These are phyloP conservation scores for Lordiphosa andalusiaca DNA, from an alignment of 2,888 invertebrate species.

Conservation along the genomic window DNA sequence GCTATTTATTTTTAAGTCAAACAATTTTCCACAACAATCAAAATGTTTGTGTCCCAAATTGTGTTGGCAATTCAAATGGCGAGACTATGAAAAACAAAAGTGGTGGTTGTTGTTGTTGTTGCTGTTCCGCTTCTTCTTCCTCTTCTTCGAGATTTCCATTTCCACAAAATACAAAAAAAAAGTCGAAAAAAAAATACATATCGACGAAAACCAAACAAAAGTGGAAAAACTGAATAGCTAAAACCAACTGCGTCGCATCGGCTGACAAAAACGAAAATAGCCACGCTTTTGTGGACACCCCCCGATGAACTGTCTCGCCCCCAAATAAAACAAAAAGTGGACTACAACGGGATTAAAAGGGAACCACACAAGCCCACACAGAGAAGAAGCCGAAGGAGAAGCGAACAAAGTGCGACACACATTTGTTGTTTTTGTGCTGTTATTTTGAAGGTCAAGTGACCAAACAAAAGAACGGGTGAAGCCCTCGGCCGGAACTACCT, in stretches of 20 bases:
- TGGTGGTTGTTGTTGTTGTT: constrained; percentile 28
- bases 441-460: constrained; percentile 64
- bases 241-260: constrained; percentile 33
- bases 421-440: constrained; percentile 56
- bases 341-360: constrained; percentile 35
- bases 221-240: constrained; percentile 29
- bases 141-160: constrained; percentile 29
- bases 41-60: constrained; percentile 48
- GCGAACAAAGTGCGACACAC: constrained; percentile 48
- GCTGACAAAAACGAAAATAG: constrained; percentile 17
- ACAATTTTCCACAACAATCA: constrained; percentile 20
- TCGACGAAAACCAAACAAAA: constrained; percentile 28
- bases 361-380: constrained; percentile 8
- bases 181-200: constrained; percentile 3
- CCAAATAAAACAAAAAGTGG: constrained; percentile 23
- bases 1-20: constrained; percentile 30
- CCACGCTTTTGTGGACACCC: constrained; percentile 11
- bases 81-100: constrained; percentile 34
- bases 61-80: constrained; percentile 39
- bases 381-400: constrained; percentile 30
- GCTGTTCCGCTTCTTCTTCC: not conserved
- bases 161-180: constrained; percentile 21
- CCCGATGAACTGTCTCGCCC: constrained; percentile 24
- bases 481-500: constrained; percentile 33
- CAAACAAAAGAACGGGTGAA: constrained; percentile 23